These are phyloP conservation scores for Cyprinodon diabolis DNA, from an alignment of 2,797 vertebrate genomes.

Conservation along the genomic window DNA sequence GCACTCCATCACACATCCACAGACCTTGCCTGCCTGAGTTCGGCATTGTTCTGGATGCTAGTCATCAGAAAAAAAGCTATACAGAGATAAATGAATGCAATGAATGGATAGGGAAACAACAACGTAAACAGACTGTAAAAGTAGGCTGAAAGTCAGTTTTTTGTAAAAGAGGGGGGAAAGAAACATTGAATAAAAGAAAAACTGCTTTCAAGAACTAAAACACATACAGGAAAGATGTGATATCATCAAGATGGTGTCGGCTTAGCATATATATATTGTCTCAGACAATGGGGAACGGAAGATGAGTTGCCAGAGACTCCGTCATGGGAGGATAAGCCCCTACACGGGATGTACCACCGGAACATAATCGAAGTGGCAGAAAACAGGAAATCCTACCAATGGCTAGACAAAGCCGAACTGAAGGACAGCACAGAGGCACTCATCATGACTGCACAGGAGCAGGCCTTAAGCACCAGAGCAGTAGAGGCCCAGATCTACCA, in stretches of 20 bases:
- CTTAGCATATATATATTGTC: not conserved
- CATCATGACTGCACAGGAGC: no score
- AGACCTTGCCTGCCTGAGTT: constrained; percentile 67
- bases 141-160: constrained; percentile 31
- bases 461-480: no score
- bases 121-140: constrained; percentile 39
- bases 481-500: no score
- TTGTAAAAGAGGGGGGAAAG: constrained; percentile 46
- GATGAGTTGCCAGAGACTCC: no score
- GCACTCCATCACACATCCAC: constrained; percentile 80
- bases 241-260: not conserved
- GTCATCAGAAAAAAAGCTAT: constrained; percentile 68
- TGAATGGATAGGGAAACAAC: constrained; percentile 51
- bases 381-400: no score
- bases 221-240: not conserved
- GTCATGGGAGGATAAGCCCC: no score
- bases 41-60: constrained; percentile 70
- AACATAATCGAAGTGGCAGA: no score
- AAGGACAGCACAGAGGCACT: no score
- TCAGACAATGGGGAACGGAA: no score
- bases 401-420: no score
- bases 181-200: constrained; percentile 24
- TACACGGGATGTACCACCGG: no score
- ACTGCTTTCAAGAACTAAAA: constrained; percentile 8
- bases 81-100: constrained; percentile 66